A percentile compares a stretch with the other conserved stretches of the same genome.
phyloP scores from a whole-genome alignment of 2,888 invertebrate genomes.

The Melipona bicolor region DNA sequence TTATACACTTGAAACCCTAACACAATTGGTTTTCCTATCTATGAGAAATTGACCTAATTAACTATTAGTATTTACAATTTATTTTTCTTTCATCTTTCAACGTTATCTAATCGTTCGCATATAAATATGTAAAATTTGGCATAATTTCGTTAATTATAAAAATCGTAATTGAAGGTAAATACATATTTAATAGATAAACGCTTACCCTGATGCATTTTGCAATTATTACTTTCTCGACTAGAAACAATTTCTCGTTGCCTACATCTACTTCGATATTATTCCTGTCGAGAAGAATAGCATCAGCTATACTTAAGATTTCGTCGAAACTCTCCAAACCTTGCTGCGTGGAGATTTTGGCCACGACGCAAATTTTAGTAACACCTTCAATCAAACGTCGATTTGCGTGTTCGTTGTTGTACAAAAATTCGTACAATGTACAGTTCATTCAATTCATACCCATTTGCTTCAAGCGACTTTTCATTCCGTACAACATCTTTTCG shows the following conservation, averaged over 20 bases:
- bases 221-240: conserved; percentile 86
- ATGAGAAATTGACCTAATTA: neutral
- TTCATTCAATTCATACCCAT: conserved; percentile 57
- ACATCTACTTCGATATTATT: conserved; percentile 85
- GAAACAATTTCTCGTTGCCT: conserved; percentile 85
- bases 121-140: neutral
- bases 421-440: neutral
- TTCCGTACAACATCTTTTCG: conserved; percentile 60
- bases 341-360: conserved; percentile 71
- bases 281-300: conserved; percentile 90
- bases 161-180: neutral
- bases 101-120: neutral
- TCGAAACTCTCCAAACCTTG: conserved; percentile 84
- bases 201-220: conserved; percentile 81
- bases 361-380: conserved; percentile 59
- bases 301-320: conserved; percentile 86
- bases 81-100: neutral
- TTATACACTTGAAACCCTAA: conserved; percentile 87
- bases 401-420: too few relatives aligned
- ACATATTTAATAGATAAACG: neutral
- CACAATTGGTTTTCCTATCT: conserved; percentile 87
- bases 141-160: neutral
- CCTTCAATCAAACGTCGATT: conserved; percentile 36
- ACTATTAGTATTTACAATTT: neutral
- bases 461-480: conserved; percentile 67